Evolutionary conservation across 2,113 vertebrate genomes (phyloP), one percentile per base, ranked within the genome.

Genomic region (Sinocyclocheilus grahami): DNA sequence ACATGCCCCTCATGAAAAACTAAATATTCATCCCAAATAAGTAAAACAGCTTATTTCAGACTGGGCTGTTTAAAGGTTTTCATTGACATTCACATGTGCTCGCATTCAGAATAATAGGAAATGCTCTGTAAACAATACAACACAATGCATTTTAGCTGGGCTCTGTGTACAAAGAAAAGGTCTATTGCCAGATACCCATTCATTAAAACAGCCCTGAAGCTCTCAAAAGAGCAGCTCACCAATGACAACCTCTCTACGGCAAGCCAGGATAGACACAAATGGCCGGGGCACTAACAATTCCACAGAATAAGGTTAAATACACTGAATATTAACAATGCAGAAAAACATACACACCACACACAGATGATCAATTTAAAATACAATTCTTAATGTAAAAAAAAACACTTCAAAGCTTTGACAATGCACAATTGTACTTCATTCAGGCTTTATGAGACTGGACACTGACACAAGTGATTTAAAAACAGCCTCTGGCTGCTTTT

Each of bases 61-160:
- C 12, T 14, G 5, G 82, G 33, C 67, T 74, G 67, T 42, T 71
- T 39, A 16, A 83, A 85, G 24, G 77, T 42, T 5, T 48, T 53
- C 48, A 48, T 85, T 88, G 37, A 77, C 39, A 82, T 53, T 72
- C 87, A 88, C 88, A 86, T 88, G 88, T 75, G 87, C 46, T 83
- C 37, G 87, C 80, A 90, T 30, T 30, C 78, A 65, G 85, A 90
- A 92, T 90, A 93, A 93, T 90, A 87, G 82, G 76, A 83, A 72
- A 91, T 89, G 91, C 88, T 93, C 89, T 46, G 90, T 92, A 92
- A 94, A 94, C 92, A 93, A 94, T 92, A 84, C 87, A 30, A 27
- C 89, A 93, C 93, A 93, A 93, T 92, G 91, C 92, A 89, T 89
- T 91, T 78, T 90, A 89, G 87, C 90, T 90, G 88, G 89, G 91